A percentile compares a stretch with the other conserved stretches of the same genome.
These are phyloP conservation scores for Oreocharis arfaki DNA, from an alignment of 2,113 vertebrate genomes.

Conservation along the genomic window DNA sequence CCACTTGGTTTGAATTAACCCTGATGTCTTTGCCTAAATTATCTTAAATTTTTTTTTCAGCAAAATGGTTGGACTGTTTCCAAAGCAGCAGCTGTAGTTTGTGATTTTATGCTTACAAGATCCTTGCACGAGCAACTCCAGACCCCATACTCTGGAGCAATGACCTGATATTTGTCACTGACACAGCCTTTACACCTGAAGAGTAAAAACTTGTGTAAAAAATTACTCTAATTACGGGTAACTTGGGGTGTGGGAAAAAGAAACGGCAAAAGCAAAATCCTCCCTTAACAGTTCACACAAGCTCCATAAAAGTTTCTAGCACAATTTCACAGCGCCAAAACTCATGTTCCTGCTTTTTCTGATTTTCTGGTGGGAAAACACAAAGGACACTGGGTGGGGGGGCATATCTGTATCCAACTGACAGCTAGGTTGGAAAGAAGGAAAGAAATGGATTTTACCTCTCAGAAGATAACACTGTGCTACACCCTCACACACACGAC, in stretches of 20 bases:
- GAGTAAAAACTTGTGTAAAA: not conserved
- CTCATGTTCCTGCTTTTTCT: not conserved
- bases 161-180: not conserved
- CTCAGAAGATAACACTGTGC: not conserved
- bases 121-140: not conserved
- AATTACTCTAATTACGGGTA: not conserved
- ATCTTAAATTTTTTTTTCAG: not conserved
- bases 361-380: not conserved
- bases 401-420: not conserved
- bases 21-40: not conserved
- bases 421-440: not conserved
- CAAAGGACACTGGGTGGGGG: not conserved
- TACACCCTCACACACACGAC: accelerated
- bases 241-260: not conserved
- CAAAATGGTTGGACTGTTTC: not conserved
- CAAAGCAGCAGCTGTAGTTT: not conserved
- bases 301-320: not conserved
- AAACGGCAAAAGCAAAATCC: not conserved
- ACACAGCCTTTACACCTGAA: not conserved
- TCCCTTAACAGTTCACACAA: not conserved
- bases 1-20: not conserved
- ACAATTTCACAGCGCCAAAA: not conserved
- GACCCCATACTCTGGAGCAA: not conserved
- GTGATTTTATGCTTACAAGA: not conserved
- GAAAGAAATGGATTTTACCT: not conserved